Conservation (phyloP, 2,113 vertebrate species). For the Corydoras sp. region DNA sequence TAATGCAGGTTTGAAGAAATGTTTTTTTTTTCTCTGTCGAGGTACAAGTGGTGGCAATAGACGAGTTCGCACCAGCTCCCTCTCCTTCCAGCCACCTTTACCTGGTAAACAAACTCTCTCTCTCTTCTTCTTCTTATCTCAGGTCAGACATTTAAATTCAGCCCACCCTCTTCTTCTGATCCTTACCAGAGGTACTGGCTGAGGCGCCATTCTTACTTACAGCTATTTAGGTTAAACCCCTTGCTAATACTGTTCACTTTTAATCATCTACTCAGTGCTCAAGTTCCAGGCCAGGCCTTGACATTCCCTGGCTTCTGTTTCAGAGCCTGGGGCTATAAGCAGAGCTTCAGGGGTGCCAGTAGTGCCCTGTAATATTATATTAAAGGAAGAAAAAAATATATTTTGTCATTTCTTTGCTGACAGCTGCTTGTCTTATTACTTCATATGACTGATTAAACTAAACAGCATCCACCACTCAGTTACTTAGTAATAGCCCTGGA, state of each 20-base stretch:
- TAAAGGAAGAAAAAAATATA: not conserved
- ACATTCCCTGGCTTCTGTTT: constrained; percentile 9
- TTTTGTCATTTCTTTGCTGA: not conserved
- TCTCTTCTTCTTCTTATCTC: not conserved
- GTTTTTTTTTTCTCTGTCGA: constrained; percentile 1
- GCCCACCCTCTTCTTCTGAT: not conserved
- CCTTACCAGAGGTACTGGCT: not conserved
- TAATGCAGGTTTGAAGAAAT: not conserved
- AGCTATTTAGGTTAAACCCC: constrained; percentile 22
- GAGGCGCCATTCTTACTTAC: constrained; percentile 8
- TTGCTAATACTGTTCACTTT: constrained; percentile 1
- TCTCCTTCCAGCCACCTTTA: constrained; percentile 19
- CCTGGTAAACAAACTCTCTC: constrained; percentile 25
- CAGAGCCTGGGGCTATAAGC: not conserved
- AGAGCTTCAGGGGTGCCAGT: not conserved
- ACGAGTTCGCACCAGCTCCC: constrained; percentile 24
- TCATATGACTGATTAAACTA: no score
- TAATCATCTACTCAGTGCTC: constrained; percentile 8
- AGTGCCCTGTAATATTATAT: not conserved
- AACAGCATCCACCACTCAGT: no score
- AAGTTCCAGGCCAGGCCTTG: not conserved
- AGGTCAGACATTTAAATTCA: constrained; percentile 1
- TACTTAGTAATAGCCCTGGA: no score
- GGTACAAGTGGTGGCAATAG: constrained; percentile 13
- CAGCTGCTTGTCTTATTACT: no score